These are phyloP conservation scores for Patella ulyssiponensis DNA, from an alignment of 2,888 invertebrate genomes.

Conservation along the genomic window DNA sequence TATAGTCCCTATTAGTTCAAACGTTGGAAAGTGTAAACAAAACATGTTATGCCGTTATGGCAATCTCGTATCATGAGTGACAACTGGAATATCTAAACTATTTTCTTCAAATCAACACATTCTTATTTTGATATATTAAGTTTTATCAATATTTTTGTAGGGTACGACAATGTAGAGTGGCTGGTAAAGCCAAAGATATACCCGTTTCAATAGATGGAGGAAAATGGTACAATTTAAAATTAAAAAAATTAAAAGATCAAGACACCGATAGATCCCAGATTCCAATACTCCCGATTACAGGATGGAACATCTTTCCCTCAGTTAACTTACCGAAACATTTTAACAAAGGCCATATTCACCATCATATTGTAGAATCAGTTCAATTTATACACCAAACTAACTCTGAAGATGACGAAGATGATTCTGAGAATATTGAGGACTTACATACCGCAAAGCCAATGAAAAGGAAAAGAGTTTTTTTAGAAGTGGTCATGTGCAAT, in stretches of 20 bases:
- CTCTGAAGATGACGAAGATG: constrained; percentile 14
- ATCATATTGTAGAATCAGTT: constrained; percentile 35
- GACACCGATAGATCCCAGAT: neutral
- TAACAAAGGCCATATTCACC: constrained; percentile 33
- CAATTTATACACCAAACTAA: constrained; percentile 20
- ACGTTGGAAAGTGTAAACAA: too few relatives aligned
- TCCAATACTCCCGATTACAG: constrained; percentile 9
- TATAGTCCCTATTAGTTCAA: too few relatives aligned
- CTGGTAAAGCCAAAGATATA: too few relatives aligned
- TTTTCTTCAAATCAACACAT: too few relatives aligned
- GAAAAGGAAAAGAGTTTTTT: constrained; percentile 21
- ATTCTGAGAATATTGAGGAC: constrained; percentile 29
- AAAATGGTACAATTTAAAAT: neutral
- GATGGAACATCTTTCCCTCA: constrained; percentile 21
- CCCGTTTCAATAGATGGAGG: neutral
- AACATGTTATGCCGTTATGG: too few relatives aligned
- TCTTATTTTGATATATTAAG: too few relatives aligned
- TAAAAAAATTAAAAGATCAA: neutral
- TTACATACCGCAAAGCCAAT: constrained; percentile 34
- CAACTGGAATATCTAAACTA: too few relatives aligned
- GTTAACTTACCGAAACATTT: constrained; percentile 16
- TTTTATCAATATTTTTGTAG: too few relatives aligned
- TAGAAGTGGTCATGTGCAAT: constrained; percentile 27
- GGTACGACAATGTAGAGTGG: too few relatives aligned
- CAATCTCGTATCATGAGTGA: too few relatives aligned